Percentiles rank a stretch among this genome's conserved stretches.
phyloP scores from a whole-genome alignment of 2,113 vertebrate species.

The Corythaixoides concolor region DNA sequence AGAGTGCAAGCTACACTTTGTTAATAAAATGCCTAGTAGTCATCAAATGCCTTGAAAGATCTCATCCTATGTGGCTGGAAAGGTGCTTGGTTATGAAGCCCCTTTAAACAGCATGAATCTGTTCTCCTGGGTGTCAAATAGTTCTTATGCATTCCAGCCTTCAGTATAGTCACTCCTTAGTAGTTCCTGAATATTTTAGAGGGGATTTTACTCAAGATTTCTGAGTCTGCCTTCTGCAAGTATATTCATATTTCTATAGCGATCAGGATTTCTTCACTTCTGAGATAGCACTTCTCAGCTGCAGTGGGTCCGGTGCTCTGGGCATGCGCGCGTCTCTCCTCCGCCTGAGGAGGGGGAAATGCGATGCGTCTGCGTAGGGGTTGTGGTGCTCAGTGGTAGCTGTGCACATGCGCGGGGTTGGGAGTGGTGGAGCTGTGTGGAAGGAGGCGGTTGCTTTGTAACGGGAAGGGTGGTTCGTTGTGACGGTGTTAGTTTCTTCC shows the following conservation, averaged over 20 bases:
- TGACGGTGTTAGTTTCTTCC: background rate
- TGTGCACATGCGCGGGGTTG: background rate
- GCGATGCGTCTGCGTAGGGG: background rate
- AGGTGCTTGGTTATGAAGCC: background rate
- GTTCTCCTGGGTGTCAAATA: background rate
- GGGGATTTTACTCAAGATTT: background rate
- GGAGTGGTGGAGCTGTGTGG: background rate
- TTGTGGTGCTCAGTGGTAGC: slow-evolving; percentile 32
- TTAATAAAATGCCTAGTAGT: background rate
- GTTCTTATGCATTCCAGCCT: background rate
- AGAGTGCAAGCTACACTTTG: background rate
- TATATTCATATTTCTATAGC: background rate
- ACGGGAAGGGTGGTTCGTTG: background rate
- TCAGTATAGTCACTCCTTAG: background rate
- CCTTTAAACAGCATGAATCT: background rate
- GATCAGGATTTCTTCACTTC: background rate
- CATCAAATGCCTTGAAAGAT: background rate
- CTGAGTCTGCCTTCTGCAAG: background rate
- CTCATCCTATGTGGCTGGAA: background rate
- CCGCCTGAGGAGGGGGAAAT: background rate
- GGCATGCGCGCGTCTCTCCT: background rate
- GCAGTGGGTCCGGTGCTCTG: background rate
- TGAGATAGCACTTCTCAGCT: background rate
- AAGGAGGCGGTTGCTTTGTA: background rate
- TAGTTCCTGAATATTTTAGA: background rate